These are phyloP conservation scores for Tympanoctomys barrerae DNA, from an alignment of 2,797 vertebrate species.

Conservation along the genomic window DNA sequence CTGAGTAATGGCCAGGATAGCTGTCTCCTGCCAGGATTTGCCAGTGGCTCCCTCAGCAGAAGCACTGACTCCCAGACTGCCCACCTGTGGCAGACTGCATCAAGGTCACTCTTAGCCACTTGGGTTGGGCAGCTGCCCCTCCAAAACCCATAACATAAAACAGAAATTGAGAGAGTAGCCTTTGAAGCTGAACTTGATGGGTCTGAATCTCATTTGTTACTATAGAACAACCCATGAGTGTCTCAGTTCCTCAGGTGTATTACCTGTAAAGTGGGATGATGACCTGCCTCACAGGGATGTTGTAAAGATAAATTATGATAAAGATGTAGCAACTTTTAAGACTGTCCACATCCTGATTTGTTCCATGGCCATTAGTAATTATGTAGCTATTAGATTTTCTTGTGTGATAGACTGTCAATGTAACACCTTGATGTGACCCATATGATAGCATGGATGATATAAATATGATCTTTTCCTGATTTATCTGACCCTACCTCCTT, in stretches of 20 bases:
- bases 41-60: not conserved
- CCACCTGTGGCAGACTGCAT: not conserved
- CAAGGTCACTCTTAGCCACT: not conserved
- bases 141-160: not conserved
- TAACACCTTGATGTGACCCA: not conserved
- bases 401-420: not conserved
- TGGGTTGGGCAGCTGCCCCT: not conserved
- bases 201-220: not conserved
- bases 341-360: not conserved
- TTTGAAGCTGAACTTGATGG: too few species aligned
- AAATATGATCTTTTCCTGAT: not conserved
- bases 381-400: not conserved
- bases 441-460: not conserved
- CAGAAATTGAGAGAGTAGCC: not conserved
- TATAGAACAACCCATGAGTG: conserved; percentile 62
- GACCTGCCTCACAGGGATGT: not conserved
- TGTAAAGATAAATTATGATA: not conserved
- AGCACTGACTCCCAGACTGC: not conserved
- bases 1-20: not conserved
- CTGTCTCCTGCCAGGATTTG: not conserved
- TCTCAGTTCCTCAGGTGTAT: not conserved
- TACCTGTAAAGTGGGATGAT: not conserved
- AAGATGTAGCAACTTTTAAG: not conserved
- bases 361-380: not conserved
- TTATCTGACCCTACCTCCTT: not conserved